These are phyloP conservation scores for Nothoprocta pentlandii DNA, from an alignment of 2,113 vertebrate species.

Conservation along the genomic window DNA sequence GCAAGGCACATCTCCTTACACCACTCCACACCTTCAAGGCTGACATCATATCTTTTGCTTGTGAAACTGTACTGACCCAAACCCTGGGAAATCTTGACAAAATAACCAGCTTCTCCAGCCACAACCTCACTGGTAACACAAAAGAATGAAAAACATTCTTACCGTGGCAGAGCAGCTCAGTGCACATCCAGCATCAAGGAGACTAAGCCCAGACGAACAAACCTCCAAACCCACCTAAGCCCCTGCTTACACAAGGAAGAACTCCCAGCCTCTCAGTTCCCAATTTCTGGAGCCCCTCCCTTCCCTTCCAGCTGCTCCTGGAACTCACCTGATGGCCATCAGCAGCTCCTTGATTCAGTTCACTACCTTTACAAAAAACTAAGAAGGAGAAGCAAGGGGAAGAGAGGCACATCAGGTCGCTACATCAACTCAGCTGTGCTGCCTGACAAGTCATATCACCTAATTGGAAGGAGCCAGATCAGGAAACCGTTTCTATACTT, in stretches of 20 bases:
- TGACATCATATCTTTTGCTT: not conserved
- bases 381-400: not conserved
- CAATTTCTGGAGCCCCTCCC: not conserved
- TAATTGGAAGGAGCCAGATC: not conserved
- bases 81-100: not conserved
- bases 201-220: rapidly evolving
- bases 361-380: not conserved
- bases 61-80: not conserved
- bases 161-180: rapidly evolving
- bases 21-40: not conserved
- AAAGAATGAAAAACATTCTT: rapidly evolving
- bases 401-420: rapidly evolving
- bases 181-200: not conserved
- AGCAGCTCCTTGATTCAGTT: not conserved
- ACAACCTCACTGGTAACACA: not conserved
- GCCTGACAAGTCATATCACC: not conserved
- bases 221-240: rapidly evolving
- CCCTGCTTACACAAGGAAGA: rapidly evolving
- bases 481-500: not conserved
- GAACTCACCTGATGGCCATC: not conserved
- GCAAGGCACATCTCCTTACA: not conserved
- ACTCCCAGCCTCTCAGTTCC: not conserved
- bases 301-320: not conserved
- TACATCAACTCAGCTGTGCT: not conserved
- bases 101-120: not conserved